Evolutionary conservation across 2,797 vertebrate species (phyloP).

Genomic region (Pangasius mekongensis): DNA sequence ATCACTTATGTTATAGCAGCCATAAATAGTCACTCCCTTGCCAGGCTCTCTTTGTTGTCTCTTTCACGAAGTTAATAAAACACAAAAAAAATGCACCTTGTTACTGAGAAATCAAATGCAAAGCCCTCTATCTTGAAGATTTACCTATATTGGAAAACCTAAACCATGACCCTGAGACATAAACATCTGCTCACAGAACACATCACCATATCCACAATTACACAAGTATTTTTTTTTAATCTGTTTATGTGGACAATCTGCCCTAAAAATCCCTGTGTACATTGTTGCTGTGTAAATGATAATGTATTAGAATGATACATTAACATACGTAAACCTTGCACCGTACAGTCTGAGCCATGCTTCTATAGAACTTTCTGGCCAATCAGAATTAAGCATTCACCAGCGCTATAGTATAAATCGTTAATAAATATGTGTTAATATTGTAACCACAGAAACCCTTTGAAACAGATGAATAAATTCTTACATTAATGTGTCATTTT

Average conservation of each 20-base stretch:
- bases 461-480: background rate
- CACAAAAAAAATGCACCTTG: too few species aligned
- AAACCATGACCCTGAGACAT: too few species aligned
- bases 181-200: too few species aligned
- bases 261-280: background rate
- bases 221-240: background rate
- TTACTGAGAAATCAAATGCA: too few species aligned
- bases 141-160: too few species aligned
- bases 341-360: background rate
- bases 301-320: background rate
- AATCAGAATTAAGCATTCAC: background rate
- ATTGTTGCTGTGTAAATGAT: background rate
- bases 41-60: background rate
- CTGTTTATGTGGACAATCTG: background rate
- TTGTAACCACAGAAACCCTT: background rate
- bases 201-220: too few species aligned
- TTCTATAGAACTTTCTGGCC: background rate
- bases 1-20: background rate
- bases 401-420: background rate
- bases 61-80: background rate
- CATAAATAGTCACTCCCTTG: background rate
- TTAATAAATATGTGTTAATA: background rate
- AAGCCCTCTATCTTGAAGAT: too few species aligned
- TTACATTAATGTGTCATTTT: constrained; percentile 42
- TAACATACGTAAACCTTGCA: background rate